These are phyloP conservation scores for Momotus momota DNA, from an alignment of 2,797 vertebrate species.

Conservation along the genomic window DNA sequence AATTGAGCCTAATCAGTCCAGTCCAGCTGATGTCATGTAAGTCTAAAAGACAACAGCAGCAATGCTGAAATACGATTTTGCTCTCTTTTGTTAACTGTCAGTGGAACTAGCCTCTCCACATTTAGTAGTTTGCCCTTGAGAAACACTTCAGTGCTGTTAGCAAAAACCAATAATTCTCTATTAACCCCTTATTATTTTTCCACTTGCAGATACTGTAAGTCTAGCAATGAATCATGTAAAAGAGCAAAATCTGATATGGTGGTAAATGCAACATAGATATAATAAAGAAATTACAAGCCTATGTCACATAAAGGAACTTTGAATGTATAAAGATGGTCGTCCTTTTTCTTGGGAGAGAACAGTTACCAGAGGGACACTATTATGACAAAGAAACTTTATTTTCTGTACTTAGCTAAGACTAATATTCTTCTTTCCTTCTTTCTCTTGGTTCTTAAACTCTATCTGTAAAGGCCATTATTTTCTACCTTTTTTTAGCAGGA, in stretches of 20 bases:
- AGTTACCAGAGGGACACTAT: accelerated
- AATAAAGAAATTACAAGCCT: not conserved
- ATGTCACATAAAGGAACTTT: not conserved
- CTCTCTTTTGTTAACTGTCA: not conserved
- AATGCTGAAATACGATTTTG: not conserved
- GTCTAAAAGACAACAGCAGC: not conserved
- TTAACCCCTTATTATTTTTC: not conserved
- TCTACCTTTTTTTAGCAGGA: not conserved
- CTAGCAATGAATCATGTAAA: not conserved
- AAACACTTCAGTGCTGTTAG: not conserved
- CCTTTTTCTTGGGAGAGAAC: not conserved
- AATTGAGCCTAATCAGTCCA: not conserved
- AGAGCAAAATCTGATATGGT: not conserved
- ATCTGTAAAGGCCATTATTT: not conserved
- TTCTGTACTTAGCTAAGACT: not conserved
- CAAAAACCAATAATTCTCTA: not conserved
- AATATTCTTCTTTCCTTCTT: not conserved
- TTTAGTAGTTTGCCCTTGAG: not conserved
- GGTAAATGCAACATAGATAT: not conserved
- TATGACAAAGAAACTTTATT: not conserved
- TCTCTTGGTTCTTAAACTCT: not conserved
- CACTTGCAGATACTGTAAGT: not conserved
- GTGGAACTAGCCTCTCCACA: not conserved
- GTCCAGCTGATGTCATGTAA: not conserved
- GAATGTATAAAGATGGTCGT: not conserved